Evolutionary conservation across 53 echinoderm and acorn worm species (phyloP).

Genomic region (Echinometra lucunter): DNA sequence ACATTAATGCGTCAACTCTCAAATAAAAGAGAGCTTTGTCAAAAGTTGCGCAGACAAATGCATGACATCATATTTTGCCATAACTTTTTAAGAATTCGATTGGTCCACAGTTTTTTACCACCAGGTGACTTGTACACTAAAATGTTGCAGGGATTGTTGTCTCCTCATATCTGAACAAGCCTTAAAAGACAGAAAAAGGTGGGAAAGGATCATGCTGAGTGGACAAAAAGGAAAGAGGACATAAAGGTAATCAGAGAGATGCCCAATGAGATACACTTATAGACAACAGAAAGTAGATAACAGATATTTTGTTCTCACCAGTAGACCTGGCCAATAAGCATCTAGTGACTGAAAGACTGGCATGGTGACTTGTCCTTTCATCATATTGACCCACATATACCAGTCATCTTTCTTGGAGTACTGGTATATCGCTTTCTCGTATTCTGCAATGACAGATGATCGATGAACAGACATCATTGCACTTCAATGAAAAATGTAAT

Average conservation of each 20-base stretch:
- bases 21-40: too few species aligned
- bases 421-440: slow-evolving; percentile 85
- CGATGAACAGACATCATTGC: slow-evolving; percentile 83
- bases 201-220: background rate
- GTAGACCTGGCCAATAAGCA: slow-evolving; percentile 96
- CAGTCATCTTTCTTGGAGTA: slow-evolving; percentile 94
- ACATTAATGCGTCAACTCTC: too few species aligned
- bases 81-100: too few species aligned
- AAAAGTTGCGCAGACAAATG: too few species aligned
- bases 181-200: background rate
- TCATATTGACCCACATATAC: slow-evolving; percentile 99
- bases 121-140: too few species aligned
- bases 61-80: too few species aligned
- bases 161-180: too few species aligned
- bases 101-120: too few species aligned
- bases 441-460: slow-evolving; percentile 71
- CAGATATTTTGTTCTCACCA: slow-evolving; percentile 68
- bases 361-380: slow-evolving; percentile 92
- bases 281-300: background rate
- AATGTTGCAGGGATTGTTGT: too few species aligned
- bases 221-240: background rate
- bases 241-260: background rate
- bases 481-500: background rate
- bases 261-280: background rate
- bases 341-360: slow-evolving; percentile 96